Conservation (phyloP, 2,113 vertebrate species). For the Phaetusa simplex region DNA sequence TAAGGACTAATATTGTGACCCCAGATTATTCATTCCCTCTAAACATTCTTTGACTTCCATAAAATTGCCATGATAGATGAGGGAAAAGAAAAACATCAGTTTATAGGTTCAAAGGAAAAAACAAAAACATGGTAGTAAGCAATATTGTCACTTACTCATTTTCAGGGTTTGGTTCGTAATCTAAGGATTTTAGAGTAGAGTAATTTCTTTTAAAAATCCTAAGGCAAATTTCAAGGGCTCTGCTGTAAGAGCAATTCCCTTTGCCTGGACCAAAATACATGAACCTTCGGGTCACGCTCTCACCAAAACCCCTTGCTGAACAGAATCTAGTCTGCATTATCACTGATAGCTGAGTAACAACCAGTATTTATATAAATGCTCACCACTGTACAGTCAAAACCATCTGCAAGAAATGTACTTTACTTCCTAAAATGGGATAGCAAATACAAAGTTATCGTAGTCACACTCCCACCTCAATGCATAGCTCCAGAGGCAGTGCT, state of each 20-base stretch:
- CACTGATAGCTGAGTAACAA: neutral
- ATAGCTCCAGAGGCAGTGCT: neutral
- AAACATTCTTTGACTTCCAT: neutral
- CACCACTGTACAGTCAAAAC: neutral
- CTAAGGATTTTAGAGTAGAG: neutral
- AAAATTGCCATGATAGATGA: neutral
- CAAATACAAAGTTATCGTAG: neutral
- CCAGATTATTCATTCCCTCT: neutral
- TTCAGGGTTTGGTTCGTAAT: neutral
- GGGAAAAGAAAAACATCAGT: neutral
- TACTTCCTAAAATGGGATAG: neutral
- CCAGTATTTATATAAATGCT: neutral
- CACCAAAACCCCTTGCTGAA: neutral
- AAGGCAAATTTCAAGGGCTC: neutral
- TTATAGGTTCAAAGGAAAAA: neutral
- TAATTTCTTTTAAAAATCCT: neutral
- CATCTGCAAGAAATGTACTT: neutral
- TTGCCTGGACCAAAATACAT: neutral
- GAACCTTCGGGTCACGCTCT: neutral
- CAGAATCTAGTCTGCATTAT: neutral
- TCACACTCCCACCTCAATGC: neutral
- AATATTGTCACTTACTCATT: neutral
- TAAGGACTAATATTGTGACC: neutral
- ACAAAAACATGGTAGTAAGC: neutral
- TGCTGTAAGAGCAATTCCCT: neutral